Evolutionary conservation across 2,113 vertebrate genomes (phyloP).

Genomic region (Crotalus tigris): DNA sequence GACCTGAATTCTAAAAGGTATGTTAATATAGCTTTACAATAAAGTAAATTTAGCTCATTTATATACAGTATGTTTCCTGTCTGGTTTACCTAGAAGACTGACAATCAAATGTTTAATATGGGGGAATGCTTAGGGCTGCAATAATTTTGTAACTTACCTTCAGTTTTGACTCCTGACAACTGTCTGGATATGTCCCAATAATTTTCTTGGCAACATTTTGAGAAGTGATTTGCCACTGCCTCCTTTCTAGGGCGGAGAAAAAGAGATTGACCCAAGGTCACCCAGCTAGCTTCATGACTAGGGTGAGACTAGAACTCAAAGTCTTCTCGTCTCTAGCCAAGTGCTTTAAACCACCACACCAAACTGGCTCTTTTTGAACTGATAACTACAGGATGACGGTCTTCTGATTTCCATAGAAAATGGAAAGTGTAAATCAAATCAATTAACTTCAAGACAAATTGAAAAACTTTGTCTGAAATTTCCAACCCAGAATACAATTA

Average conservation of each 20-base stretch:
- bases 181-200: not conserved
- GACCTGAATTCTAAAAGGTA: no score
- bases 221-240: not conserved
- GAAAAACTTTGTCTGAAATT: no score
- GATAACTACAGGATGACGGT: no score
- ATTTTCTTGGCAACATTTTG: not conserved
- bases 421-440: no score
- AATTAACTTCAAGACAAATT: no score
- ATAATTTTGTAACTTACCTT: not conserved
- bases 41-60: no score
- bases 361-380: not conserved
- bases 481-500: not conserved
- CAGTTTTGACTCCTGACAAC: not conserved
- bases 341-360: not conserved
- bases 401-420: no score
- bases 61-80: no score
- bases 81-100: no score
- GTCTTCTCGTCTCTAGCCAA: not conserved
- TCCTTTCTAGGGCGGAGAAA: not conserved
- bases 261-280: not conserved
- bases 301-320: not conserved
- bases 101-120: not conserved
- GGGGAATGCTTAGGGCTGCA: not conserved
- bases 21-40: no score
- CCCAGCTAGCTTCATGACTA: not conserved